Evolutionary conservation across 2,113 vertebrate genomes (phyloP), one percentile per base, ranked within the genome.

Genomic region (Dolichallabes microphthalmus): DNA sequence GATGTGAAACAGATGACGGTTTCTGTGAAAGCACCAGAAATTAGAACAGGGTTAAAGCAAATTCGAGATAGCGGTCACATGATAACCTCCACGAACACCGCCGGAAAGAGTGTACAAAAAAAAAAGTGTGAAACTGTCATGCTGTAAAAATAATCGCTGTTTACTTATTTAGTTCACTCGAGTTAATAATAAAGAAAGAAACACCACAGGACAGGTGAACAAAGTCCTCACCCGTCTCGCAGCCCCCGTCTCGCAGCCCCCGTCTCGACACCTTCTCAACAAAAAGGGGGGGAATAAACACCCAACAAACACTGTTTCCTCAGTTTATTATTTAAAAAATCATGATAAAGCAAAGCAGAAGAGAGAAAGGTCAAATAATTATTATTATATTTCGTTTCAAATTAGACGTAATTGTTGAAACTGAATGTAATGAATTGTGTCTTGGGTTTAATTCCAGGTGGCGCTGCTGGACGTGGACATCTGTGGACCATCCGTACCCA

Each of bases 391-490:
- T 20, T 58, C 0, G 15, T 19, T 57, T 17, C 1, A 9, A 2
- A 9, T 17, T 35, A 8, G 32, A 14, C 14, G 4, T 30, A 15
- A 4, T 57, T 57, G 35, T 19, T 35, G 13, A 19, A 5, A 61
- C 57, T 15, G 9, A 8, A 19, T 3, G 66, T 45, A 27, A 35
- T 45, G 3, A 39, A 45, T 12, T 2, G 13, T 71, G 73, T 63
- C 25, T 60, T 4, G 0, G 63, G 17, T 52, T 86, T 61, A 68
- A 6, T 85, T 80, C 25, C 86, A 99, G 98, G 93, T 99, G 5
- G 97, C 97, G 1, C 90, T 99, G 85, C 93, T 99, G 87, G 98
- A 99, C 89, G 91, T 98, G 2, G 98, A 99, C 39, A 98, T 99
- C 77, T 99, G 98, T 30, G 98, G 98, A 73, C 97, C 98, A 0